Base-by-base conservation (phyloP, 2,113 vertebrate genomes). In the Bufo gargarizans region DNA sequence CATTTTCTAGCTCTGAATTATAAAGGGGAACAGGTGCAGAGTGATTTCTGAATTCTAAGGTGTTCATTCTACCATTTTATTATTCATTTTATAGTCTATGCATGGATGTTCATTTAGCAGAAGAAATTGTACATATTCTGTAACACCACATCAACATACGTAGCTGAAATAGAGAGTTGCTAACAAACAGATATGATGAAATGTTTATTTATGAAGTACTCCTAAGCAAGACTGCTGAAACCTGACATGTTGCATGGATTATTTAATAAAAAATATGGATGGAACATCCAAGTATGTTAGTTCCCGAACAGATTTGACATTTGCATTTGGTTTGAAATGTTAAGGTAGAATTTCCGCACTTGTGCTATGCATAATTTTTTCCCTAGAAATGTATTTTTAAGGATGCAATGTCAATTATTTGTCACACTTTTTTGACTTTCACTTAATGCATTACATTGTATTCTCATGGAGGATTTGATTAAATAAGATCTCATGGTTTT, bases 81-180 rank as follows among this genome's bases (percentile, higher is more conserved):
- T 71, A 91, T 90, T 86, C 90, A 90, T 89, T 92, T 93, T 92
- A 89, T 63, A 92, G 77, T 91, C 91, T 89, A 55, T 79, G 90
- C 91, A 91, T 92, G 88, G 67, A 90, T 83, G 53, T 93, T 93
- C 93, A 92, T 91, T 90, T 91, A 93, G 90, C 91, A 90, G 91
- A 91, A n/a, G 85, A 91, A 92, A 91, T 90, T 89, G 72, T 89
- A 92, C 91, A 90, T 92, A 92, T 92, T 91, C 91, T 91, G 86
- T 91, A 91, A 78, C 91, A 91, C 90, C 71, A 53, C 87, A 92
- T 93, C 78, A 91, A 91, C 92, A 91, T 89, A 91, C 92, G 91
- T 89, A 90, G 90, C 90, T 90, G 56, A 85, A 92, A 93, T 91
- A 91, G 92, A 89, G 89, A 92, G 90, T 86, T 90, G 90, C 56